Percentiles rank a stretch among this genome's conserved stretches.
These are phyloP conservation scores for Rhabdophis nuchalis DNA, from an alignment of 2,797 vertebrate genomes.

Conservation along the genomic window DNA sequence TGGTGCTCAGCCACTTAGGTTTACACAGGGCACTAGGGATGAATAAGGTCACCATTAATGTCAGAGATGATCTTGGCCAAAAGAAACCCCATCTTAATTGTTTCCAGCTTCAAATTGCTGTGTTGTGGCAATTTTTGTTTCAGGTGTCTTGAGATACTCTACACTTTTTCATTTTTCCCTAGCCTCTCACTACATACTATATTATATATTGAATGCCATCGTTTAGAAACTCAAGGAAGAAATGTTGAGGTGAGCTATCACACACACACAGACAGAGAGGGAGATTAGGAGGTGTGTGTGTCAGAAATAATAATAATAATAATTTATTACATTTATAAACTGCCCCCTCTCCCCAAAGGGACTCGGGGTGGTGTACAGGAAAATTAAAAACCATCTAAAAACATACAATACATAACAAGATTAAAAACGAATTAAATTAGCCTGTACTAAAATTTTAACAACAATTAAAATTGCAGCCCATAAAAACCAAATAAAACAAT, in stretches of 20 bases:
- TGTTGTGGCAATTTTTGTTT: neutral
- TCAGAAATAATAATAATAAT: too few species aligned
- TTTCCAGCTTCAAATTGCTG: slow-evolving; percentile 35
- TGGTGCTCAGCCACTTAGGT: slow-evolving; percentile 47
- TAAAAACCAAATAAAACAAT: too few species aligned
- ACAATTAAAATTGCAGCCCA: too few species aligned
- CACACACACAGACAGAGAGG: accelerated
- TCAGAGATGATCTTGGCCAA: slow-evolving; percentile 20
- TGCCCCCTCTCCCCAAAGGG: too few species aligned
- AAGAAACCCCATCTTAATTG: slow-evolving; percentile 3
- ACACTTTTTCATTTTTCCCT: neutral
- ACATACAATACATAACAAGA: too few species aligned
- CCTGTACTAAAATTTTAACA: too few species aligned
- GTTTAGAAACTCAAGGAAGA: neutral
- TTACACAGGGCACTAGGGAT: slow-evolving; percentile 39
- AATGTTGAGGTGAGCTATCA: neutral
- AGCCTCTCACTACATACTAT: neutral
- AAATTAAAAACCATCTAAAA: too few species aligned
- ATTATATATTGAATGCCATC: neutral
- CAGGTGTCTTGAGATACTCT: neutral
- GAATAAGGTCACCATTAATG: slow-evolving; percentile 26
- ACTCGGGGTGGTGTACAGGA: too few species aligned
- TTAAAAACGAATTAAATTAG: too few species aligned
- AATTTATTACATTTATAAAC: too few species aligned
- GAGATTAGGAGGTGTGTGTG: too few species aligned